Evolutionary conservation across 2,888 invertebrate genomes (phyloP), one percentile per base, ranked within the genome.

Genomic region (Meta bourneti): DNA sequence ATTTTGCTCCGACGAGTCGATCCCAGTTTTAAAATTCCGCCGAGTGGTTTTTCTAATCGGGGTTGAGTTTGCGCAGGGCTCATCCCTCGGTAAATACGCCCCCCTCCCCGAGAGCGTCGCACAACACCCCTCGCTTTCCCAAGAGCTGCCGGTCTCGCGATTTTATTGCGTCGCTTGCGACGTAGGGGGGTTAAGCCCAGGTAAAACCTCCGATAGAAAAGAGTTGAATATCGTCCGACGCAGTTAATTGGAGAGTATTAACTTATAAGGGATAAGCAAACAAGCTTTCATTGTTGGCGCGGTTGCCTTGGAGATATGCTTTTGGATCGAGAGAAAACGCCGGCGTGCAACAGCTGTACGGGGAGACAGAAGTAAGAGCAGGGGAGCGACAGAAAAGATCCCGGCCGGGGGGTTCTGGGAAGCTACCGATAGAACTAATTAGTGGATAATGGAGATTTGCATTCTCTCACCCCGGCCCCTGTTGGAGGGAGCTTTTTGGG

Each of bases 361-460:
- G 88, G 84, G 75, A 84, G 77, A 82, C 75, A 91, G 86, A 91
- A 91, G 91, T 91, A 92, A 92, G 89, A 88, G 90, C 74, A 80
- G 16, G 77, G 85, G 48, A 71, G 49, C 75, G 84, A 34, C 34
- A 79, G 86, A 87, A 91, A 83, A 83, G 83, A 84, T 72, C 71
- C 89, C 72, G 61, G 84, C 52, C 85, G 48, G 70, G 86, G 86
- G 86, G 83, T 91, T 88, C 86, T 91, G 91, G 84, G 77, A 79
- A 92, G 89, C 88, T 92, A 85, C 89, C 89, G 92, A 89, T 89
- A 89, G 85, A 92, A 89, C 92, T 92, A 92, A 92, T 92, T 92
- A 92, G 89, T 85, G 89, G 92, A 89, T 92, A 92, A 92, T 92
- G 92, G 89, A 92, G 92, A 92, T 92, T 92, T 92, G 92, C 89